A percentile compares a stretch with the other conserved stretches of the same genome.
These are phyloP conservation scores for Drosophila cognata DNA, from an alignment of 2,888 invertebrate genomes.

Conservation along the genomic window DNA sequence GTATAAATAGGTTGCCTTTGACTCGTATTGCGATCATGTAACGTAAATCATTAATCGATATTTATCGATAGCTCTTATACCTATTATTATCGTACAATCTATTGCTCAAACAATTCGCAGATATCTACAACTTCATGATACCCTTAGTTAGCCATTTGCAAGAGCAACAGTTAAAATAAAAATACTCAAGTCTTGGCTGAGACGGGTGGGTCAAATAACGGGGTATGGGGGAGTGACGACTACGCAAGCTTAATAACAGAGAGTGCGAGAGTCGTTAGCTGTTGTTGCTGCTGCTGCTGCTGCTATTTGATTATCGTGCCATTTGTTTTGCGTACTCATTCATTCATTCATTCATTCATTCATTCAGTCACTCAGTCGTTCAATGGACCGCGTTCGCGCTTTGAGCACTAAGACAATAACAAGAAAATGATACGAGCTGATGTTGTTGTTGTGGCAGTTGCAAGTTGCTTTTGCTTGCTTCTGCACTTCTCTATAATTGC, in stretches of 20 bases:
- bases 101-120: background rate
- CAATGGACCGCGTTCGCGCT: conserved; percentile 41
- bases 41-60: background rate
- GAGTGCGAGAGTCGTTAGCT: conserved; percentile 27
- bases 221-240: background rate
- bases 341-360: conserved; percentile 46
- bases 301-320: conserved; percentile 70
- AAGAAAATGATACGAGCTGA: conserved; percentile 65
- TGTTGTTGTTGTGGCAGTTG: conserved; percentile 47
- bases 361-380: conserved; percentile 46
- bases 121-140: background rate
- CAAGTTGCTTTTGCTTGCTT: conserved; percentile 33
- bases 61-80: background rate
- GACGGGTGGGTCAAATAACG: background rate
- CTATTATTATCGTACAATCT: too few relatives aligned
- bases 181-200: conserved; percentile 23
- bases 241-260: conserved; percentile 50
- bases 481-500: conserved; percentile 44
- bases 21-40: background rate
- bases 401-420: conserved; percentile 63
- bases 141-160: background rate
- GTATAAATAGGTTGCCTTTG: background rate
- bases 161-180: conserved; percentile 1
- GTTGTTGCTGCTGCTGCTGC: conserved; percentile 23
- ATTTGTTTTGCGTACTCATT: conserved; percentile 67